Percentiles rank a stretch among this genome's conserved stretches.
phyloP scores from a whole-genome alignment of 1,140 invertebrate genomes.

The Leguminivora glycinivorella region DNA sequence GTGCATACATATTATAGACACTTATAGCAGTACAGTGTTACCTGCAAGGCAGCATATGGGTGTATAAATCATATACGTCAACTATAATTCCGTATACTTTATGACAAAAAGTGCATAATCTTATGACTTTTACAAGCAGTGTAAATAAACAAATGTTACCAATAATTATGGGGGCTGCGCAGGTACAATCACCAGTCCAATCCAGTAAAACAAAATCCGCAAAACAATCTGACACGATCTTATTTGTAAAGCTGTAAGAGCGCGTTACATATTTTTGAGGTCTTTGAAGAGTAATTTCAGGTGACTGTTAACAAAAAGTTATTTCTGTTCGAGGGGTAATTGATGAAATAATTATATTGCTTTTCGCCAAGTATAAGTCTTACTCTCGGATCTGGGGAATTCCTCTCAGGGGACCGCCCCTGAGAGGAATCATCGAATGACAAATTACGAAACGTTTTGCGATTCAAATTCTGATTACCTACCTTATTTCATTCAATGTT shows the following conservation, averaged over 20 bases:
- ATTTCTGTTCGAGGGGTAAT: slow-evolving; percentile 4
- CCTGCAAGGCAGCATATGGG: background rate
- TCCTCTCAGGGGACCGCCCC: no score
- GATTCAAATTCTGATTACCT: background rate
- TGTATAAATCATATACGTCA: no score
- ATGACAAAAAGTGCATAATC: no score
- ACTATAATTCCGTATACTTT: no score
- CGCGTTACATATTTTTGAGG: no score
- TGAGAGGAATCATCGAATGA: background rate
- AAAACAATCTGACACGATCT: no score
- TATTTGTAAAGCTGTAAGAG: no score
- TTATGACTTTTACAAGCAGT: background rate
- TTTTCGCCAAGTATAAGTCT: background rate
- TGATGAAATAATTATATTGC: slow-evolving; percentile 6
- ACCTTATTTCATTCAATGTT: background rate
- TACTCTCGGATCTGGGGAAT: background rate
- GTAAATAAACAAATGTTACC: background rate
- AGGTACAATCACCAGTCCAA: no score
- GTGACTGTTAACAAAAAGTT: slow-evolving; percentile 19
- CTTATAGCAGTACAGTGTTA: background rate
- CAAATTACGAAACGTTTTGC: background rate
- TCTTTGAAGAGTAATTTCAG: no score
- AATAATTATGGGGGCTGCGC: slow-evolving; percentile 18
- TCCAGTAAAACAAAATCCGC: no score
- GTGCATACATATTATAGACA: background rate